Evolutionary conservation across 2,888 invertebrate genomes (phyloP).

Genomic region (Mechanitis mazaeus): DNA sequence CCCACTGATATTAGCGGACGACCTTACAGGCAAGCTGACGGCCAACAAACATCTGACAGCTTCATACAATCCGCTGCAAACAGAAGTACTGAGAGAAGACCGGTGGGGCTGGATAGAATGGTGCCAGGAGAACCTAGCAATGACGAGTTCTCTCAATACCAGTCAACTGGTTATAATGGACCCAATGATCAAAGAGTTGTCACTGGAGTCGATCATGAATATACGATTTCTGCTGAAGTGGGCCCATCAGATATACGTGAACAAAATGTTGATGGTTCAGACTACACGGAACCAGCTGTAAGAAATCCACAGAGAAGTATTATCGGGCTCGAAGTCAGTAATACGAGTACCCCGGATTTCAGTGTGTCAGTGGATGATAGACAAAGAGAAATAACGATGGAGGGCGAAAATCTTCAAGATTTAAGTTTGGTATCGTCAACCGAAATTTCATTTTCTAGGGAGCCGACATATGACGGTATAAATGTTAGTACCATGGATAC

Average conservation of each 20-base stretch:
- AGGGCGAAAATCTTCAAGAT: conserved; percentile 77
- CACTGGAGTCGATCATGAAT: conserved; percentile 73
- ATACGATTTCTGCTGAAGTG: conserved; percentile 45
- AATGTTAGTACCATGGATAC: conserved; percentile 49
- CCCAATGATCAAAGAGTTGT: conserved; percentile 72
- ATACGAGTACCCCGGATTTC: conserved; percentile 45
- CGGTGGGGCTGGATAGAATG: conserved; percentile 77
- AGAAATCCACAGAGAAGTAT: conserved; percentile 49
- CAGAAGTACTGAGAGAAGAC: conserved; percentile 57
- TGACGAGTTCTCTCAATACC: conserved; percentile 58
- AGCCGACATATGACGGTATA: conserved; percentile 72
- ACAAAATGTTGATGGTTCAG: conserved; percentile 67
- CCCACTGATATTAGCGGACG: conserved; percentile 51
- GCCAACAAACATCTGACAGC: conserved; percentile 57
- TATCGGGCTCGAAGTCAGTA: conserved; percentile 48
- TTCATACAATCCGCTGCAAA: conserved; percentile 47
- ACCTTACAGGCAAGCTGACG: conserved; percentile 65
- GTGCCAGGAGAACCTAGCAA: conserved; percentile 79
- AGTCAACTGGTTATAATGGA: conserved; percentile 52
- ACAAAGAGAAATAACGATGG: conserved; percentile 76
- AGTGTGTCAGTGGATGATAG: conserved; percentile 48
- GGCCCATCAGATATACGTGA: conserved; percentile 57
- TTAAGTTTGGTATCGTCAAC: conserved; percentile 55
- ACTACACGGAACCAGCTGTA: conserved; percentile 54
- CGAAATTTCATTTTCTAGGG: conserved; percentile 60